A percentile compares a stretch with the other conserved stretches of the same genome.
These are phyloP conservation scores for Ips nitidus DNA, from an alignment of 1,140 invertebrate species.

Conservation along the genomic window DNA sequence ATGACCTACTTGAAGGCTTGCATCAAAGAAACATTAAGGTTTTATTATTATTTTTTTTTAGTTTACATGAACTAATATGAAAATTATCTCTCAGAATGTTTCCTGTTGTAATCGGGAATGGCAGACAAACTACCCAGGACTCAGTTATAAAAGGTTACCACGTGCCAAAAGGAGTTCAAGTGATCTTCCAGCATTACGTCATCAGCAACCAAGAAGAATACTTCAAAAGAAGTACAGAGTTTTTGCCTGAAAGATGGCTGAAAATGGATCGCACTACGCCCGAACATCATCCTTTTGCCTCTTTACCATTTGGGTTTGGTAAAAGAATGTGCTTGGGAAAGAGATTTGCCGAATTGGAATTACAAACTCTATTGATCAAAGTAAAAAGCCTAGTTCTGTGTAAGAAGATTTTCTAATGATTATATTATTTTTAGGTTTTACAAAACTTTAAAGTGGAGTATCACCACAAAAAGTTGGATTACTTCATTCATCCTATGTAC, in stretches of 20 bases:
- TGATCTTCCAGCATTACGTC: conserved; percentile 79
- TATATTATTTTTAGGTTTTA: conserved; percentile 61
- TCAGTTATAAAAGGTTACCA: conserved; percentile 82
- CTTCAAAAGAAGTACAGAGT: conserved; percentile 68
- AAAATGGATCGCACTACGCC: conserved; percentile 50
- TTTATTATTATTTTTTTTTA: conserved; percentile 3
- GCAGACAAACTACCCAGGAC: conserved; percentile 78
- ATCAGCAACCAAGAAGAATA: conserved; percentile 82
- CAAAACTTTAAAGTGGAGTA: conserved; percentile 67
- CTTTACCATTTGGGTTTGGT: conserved; percentile 74
- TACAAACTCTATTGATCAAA: conserved; percentile 67
- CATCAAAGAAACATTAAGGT: conserved; percentile 90
- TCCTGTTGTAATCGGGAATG: conserved; percentile 88
- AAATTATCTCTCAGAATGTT: conserved; percentile 63
- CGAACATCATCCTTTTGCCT: conserved; percentile 63
- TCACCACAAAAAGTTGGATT: conserved; percentile 64
- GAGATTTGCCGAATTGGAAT: conserved; percentile 74
- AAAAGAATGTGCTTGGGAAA: conserved; percentile 73
- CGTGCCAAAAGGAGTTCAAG: conserved; percentile 86
- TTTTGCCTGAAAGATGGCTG: conserved; percentile 79
- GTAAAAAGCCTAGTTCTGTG: conserved; percentile 49
- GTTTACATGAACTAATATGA: too few species aligned
- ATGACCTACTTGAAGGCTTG: conserved; percentile 86
- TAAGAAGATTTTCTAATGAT: background rate
- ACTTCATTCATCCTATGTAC: conserved; percentile 73